phyloP scores from a whole-genome alignment of 2,113 vertebrate genomes.

The Poeciliopsis occidentalis region DNA sequence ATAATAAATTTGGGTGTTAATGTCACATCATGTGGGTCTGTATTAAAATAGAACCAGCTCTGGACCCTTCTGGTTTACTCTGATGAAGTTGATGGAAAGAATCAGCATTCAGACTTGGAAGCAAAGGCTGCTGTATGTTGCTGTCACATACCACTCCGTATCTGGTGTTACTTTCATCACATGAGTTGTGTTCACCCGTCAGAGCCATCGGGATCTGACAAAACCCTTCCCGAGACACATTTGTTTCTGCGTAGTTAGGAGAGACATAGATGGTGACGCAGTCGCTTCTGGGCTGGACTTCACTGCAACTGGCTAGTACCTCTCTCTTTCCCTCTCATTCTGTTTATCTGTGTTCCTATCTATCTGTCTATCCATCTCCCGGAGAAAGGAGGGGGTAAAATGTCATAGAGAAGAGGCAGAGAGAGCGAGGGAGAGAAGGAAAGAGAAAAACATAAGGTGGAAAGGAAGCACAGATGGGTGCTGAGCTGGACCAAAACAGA shows the following conservation, averaged over 20 bases:
- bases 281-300: constrained; percentile 80
- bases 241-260: constrained; percentile 86
- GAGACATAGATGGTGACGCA: constrained; percentile 89
- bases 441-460: not conserved
- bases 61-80: constrained; percentile 38
- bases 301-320: constrained; percentile 45
- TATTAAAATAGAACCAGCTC: constrained; percentile 18
- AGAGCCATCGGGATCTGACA: constrained; percentile 42
- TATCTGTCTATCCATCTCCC: constrained; percentile 45
- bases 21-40: not conserved
- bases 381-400: constrained; percentile 71
- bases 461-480: not conserved
- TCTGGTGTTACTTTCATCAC: constrained; percentile 39
- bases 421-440: not conserved
- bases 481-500: constrained; percentile 4
- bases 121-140: constrained; percentile 13
- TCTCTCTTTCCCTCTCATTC: constrained; percentile 22
- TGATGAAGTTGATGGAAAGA: constrained; percentile 23
- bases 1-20: constrained; percentile 2
- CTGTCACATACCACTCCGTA: constrained; percentile 34
- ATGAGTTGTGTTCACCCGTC: constrained; percentile 54
- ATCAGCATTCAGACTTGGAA: not conserved
- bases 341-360: constrained; percentile 50
- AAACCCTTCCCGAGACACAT: constrained; percentile 59
- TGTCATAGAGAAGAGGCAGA: constrained; percentile 75